These are phyloP conservation scores for Smithornis capensis DNA, from an alignment of 2,113 vertebrate species.

Conservation along the genomic window DNA sequence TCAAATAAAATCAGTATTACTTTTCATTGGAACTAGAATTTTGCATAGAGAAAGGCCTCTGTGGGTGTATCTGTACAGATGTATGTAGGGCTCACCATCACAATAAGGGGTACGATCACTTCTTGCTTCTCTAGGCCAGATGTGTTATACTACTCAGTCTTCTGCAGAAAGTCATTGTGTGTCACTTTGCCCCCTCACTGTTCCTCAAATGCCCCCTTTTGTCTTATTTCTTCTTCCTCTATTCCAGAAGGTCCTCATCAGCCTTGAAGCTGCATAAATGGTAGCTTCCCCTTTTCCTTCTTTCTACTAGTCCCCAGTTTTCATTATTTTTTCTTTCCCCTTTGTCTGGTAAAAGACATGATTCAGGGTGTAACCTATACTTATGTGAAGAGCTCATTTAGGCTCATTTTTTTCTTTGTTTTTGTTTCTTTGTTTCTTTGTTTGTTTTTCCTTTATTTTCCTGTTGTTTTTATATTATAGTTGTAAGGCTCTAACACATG, in stretches of 20 bases:
- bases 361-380: neutral
- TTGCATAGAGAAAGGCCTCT: neutral
- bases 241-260: neutral
- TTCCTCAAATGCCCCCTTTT: neutral
- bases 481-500: neutral
- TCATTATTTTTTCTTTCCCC: neutral
- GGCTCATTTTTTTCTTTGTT: neutral
- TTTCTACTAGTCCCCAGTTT: neutral
- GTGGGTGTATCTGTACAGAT: neutral
- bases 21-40: neutral
- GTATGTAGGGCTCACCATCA: neutral
- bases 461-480: neutral
- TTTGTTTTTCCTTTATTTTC: neutral
- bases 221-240: neutral
- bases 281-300: neutral
- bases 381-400: neutral
- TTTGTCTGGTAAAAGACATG: neutral
- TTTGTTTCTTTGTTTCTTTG: neutral
- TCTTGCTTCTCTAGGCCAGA: neutral
- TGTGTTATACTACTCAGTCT: neutral
- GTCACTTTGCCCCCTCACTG: accelerated
- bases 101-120: neutral
- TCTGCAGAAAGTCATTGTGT: neutral
- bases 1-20: neutral
- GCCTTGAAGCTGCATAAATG: neutral